Conservation (phyloP, 2,888 invertebrate species). For the Limnephilus rhombicus region DNA sequence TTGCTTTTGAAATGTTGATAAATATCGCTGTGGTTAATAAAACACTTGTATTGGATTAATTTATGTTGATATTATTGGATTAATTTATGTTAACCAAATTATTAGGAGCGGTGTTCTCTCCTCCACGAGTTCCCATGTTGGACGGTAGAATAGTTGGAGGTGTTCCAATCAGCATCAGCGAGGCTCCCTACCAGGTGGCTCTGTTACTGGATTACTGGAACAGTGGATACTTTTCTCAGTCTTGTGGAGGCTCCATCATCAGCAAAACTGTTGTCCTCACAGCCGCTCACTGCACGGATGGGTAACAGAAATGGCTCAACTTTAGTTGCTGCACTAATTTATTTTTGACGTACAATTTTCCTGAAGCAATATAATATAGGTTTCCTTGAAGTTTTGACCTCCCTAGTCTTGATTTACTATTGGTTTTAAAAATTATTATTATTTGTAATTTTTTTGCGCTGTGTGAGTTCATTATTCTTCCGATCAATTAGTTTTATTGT, state of each 20-base stretch:
- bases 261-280: slow-evolving; percentile 70
- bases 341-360: not conserved
- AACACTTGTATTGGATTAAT: not conserved
- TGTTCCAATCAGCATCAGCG: slow-evolving; percentile 72
- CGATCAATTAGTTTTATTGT: too few species aligned
- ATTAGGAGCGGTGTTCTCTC: slow-evolving; percentile 10
- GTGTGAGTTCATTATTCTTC: too few species aligned
- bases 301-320: slow-evolving; percentile 40
- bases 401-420: too few species aligned
- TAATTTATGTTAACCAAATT: not conserved
- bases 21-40: too few species aligned
- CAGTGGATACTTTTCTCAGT: slow-evolving; percentile 70
- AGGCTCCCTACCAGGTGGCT: slow-evolving; percentile 75
- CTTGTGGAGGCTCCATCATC: slow-evolving; percentile 74
- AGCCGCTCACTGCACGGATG: slow-evolving; percentile 73
- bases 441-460: too few species aligned
- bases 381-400: not conserved
- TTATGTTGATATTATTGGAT: not conserved
- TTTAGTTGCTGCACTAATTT: not conserved
- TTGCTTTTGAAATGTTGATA: too few species aligned
- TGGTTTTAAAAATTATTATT: too few species aligned
- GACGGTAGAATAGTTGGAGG: slow-evolving; percentile 70
- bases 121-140: slow-evolving; percentile 17
- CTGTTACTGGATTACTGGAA: slow-evolving; percentile 67
- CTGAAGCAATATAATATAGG: not conserved